Evolutionary conservation across 2,888 invertebrate genomes (phyloP).

Genomic region (Plebejus anna): DNA sequence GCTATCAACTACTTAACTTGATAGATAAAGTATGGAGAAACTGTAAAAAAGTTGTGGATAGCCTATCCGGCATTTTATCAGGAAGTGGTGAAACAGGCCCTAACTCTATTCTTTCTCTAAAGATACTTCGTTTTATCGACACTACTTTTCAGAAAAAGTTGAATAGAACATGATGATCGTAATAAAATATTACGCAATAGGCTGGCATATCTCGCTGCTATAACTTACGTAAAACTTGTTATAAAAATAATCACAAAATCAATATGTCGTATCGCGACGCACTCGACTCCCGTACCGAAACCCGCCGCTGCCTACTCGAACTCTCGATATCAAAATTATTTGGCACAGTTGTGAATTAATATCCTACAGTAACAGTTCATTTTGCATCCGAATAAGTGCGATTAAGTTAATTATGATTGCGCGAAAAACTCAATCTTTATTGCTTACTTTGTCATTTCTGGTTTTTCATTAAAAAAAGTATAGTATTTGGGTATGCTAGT

Average conservation of each 20-base stretch:
- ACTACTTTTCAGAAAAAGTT: neutral
- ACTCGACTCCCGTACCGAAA: constrained; percentile 17
- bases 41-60: too few species aligned
- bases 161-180: neutral
- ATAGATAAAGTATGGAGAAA: too few species aligned
- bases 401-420: too few species aligned
- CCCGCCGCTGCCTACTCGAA: neutral
- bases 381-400: too few species aligned
- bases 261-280: constrained; percentile 18
- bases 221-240: constrained; percentile 21
- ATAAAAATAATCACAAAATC: constrained; percentile 24
- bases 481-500: too few species aligned
- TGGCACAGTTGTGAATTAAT: neutral
- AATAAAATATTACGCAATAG: constrained; percentile 1
- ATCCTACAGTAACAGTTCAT: neutral
- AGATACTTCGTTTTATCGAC: neutral
- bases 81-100: too few species aligned
- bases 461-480: too few species aligned
- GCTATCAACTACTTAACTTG: too few species aligned
- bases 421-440: too few species aligned
- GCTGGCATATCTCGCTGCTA: neutral
- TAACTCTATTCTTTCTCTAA: neutral
- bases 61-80: too few species aligned
- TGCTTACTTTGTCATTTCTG: too few species aligned
- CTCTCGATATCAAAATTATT: neutral